Conservation (phyloP, 2,113 vertebrate species). For the Nibea coibor region DNA sequence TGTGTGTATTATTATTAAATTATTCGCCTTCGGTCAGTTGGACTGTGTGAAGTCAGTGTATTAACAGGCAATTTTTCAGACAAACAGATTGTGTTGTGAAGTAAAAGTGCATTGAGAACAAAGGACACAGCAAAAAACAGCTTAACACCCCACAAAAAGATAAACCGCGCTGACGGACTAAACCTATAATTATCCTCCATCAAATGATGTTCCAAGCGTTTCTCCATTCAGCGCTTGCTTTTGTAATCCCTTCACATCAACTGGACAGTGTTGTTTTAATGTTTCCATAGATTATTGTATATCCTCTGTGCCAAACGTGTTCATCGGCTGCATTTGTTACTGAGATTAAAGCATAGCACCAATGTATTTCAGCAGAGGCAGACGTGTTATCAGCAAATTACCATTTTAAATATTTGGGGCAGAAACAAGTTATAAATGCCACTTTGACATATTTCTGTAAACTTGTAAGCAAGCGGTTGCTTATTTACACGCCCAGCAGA, state of each 20-base stretch:
- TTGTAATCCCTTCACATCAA: slow-evolving; percentile 17
- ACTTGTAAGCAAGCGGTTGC: neutral
- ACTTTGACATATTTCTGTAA: neutral
- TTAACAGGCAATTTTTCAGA: neutral
- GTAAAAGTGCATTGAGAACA: neutral
- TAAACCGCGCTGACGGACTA: neutral
- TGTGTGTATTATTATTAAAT: neutral
- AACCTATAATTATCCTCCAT: slow-evolving; percentile 24
- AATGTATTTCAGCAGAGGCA: neutral
- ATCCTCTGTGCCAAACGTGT: neutral
- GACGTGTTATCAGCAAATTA: neutral
- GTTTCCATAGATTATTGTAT: slow-evolving; percentile 21
- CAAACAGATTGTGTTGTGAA: neutral
- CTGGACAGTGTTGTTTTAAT: slow-evolving; percentile 15
- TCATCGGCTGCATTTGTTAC: neutral
- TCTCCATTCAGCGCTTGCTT: slow-evolving; percentile 6
- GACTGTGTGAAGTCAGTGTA: neutral
- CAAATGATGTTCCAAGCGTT: slow-evolving; percentile 8
- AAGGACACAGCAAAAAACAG: neutral
- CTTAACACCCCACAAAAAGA: neutral
- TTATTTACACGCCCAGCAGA: neutral
- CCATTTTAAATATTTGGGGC: neutral
- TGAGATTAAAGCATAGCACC: neutral
- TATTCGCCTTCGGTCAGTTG: neutral
- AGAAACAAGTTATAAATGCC: neutral